phyloP scores from a whole-genome alignment of 2,888 invertebrate genomes.

The Tipula lateralis region DNA sequence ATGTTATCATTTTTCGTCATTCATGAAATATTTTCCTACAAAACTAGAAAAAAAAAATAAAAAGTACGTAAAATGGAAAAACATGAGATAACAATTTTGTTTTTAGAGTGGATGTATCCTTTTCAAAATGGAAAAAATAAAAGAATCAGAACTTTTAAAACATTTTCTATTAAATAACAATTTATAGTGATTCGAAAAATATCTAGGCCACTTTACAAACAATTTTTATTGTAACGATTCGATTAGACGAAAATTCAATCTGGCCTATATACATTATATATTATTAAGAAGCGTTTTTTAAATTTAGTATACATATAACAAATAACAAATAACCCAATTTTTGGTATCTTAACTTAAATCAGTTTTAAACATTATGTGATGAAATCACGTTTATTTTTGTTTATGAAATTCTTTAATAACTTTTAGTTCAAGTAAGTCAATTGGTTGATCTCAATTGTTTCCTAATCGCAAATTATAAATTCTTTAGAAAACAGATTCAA shows the following conservation, averaged over 20 bases:
- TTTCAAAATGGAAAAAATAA: not conserved
- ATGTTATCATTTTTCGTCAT: not conserved
- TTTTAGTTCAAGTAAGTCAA: too few relatives aligned
- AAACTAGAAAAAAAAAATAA: not conserved
- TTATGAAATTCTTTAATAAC: too few relatives aligned
- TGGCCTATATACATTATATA: too few relatives aligned
- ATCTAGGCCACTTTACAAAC: not conserved
- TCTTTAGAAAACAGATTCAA: too few relatives aligned
- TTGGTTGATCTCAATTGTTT: too few relatives aligned
- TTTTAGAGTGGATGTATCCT: not conserved
- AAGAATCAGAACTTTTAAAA: not conserved
- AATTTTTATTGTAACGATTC: not conserved
- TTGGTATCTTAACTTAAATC: too few relatives aligned
- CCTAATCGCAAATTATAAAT: too few relatives aligned
- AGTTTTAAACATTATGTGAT: too few relatives aligned
- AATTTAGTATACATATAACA: too few relatives aligned
- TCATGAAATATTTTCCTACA: not conserved
- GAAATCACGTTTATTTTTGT: too few relatives aligned
- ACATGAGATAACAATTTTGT: not conserved
- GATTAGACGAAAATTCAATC: not conserved
- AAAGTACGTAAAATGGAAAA: not conserved
- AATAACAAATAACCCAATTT: too few relatives aligned
- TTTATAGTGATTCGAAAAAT: not conserved
- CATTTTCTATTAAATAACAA: not conserved
- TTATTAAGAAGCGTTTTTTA: too few relatives aligned